These are phyloP conservation scores for Myiopsitta monachus DNA, from an alignment of 2,113 vertebrate genomes.

Conservation along the genomic window DNA sequence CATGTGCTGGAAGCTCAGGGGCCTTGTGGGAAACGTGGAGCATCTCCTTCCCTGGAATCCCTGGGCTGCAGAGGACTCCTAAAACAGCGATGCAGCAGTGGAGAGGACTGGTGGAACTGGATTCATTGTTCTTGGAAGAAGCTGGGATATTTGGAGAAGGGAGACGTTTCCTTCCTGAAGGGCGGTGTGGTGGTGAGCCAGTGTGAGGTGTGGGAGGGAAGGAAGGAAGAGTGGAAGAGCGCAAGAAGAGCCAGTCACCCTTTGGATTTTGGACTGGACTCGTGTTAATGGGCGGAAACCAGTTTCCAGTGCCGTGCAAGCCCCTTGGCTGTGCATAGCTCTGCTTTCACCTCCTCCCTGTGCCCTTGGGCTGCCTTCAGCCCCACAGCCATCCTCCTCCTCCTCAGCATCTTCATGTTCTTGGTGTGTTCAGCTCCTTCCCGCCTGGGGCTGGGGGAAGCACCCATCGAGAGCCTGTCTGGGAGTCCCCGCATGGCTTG, in stretches of 20 bases:
- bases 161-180: neutral
- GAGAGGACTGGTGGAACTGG: neutral
- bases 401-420: neutral
- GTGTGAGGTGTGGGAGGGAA: neutral
- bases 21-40: neutral
- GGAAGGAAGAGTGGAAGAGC: neutral
- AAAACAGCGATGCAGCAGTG: fast-evolving
- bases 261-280: neutral
- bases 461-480: neutral
- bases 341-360: neutral
- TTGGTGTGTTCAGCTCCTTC: neutral
- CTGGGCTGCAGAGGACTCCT: neutral
- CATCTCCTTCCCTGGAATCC: neutral
- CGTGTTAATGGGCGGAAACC: neutral
- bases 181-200: neutral
- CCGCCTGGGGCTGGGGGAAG: neutral
- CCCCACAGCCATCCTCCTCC: neutral
- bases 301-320: neutral
- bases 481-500: neutral
- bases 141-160: neutral
- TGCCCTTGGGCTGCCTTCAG: neutral
- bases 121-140: neutral
- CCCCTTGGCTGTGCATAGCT: fast-evolving
- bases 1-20: fast-evolving
- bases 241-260: neutral